phyloP scores from a whole-genome alignment of 1,140 invertebrate genomes.

The Drosophila serrata region DNA sequence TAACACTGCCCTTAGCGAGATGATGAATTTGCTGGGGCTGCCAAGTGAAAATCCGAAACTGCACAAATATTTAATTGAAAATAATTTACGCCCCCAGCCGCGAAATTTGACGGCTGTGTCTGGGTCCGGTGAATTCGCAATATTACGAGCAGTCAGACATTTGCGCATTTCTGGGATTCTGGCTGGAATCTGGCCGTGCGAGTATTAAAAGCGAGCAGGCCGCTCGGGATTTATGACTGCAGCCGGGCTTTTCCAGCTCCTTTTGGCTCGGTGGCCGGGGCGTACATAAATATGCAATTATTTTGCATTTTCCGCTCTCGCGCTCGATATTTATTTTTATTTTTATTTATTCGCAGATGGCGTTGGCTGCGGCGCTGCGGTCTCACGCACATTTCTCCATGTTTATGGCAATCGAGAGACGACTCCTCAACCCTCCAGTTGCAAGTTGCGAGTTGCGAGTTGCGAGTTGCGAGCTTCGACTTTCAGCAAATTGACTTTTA shows the following conservation, averaged over 20 bases:
- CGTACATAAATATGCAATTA: constrained; percentile 80
- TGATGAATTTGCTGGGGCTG: background rate
- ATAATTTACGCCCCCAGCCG: constrained; percentile 36
- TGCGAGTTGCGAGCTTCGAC: constrained; percentile 34
- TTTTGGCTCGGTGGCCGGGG: constrained; percentile 45
- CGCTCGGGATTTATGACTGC: constrained; percentile 55
- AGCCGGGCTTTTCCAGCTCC: constrained; percentile 19
- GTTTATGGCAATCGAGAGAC: constrained; percentile 67
- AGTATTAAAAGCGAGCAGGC: constrained; percentile 52
- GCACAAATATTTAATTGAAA: constrained; percentile 54
- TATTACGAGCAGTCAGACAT: constrained; percentile 54
- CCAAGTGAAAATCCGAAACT: constrained; percentile 7
- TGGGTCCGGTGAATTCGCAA: constrained; percentile 22
- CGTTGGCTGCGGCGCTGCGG: constrained; percentile 35
- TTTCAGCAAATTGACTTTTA: constrained; percentile 80
- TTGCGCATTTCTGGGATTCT: constrained; percentile 54
- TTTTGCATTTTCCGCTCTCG: constrained; percentile 69
- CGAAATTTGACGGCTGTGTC: constrained; percentile 32
- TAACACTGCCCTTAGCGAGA: background rate
- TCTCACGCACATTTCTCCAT: constrained; percentile 65
- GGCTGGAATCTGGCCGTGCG: constrained; percentile 9
- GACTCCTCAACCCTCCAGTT: background rate
- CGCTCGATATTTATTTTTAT: constrained; percentile 48
- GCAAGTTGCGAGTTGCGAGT: constrained; percentile 20
- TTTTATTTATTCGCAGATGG: constrained; percentile 56